Percentiles rank a stretch among this genome's conserved stretches.
Evolutionary conservation across 2,888 invertebrate species (phyloP).

Genomic region (Chalcis sispes): DNA sequence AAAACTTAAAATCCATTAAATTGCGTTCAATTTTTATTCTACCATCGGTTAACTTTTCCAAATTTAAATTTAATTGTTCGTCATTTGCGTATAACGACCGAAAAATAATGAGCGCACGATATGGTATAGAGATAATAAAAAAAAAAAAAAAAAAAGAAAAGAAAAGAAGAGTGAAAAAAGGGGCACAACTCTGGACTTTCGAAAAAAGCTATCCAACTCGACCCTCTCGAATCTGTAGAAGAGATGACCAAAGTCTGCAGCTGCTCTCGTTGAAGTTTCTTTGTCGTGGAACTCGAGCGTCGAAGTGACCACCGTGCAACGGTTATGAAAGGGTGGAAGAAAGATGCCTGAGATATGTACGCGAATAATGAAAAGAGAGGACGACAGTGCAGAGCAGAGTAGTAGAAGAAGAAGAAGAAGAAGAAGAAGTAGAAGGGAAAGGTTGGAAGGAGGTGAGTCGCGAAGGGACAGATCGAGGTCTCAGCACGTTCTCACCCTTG

Average conservation of each 20-base stretch:
- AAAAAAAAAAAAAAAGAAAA: conserved; percentile 16
- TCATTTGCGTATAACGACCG: not conserved
- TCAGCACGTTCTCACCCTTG: conserved; percentile 76
- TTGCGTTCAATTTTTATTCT: too few relatives aligned
- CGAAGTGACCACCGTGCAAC: conserved; percentile 68
- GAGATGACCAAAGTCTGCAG: conserved; percentile 41
- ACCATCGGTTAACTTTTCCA: too few relatives aligned
- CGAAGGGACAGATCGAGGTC: conserved; percentile 70
- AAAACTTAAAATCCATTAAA: too few relatives aligned
- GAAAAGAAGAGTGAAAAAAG: too few relatives aligned
- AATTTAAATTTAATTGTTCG: too few relatives aligned
- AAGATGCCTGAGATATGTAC: conserved; percentile 63
- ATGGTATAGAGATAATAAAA: not conserved
- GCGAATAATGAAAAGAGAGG: conserved; percentile 58
- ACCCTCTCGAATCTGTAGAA: not conserved
- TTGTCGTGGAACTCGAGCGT: conserved; percentile 61
- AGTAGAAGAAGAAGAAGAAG: not conserved
- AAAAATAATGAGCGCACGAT: conserved; percentile 16
- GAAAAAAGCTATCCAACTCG: not conserved
- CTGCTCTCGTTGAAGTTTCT: conserved; percentile 53
- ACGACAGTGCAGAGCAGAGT: conserved; percentile 2
- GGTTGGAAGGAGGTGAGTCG: not conserved
- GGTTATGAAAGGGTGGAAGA: conserved; percentile 63
- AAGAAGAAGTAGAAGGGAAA: not conserved
- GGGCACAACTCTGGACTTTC: too few relatives aligned